Evolutionary conservation across 2,888 invertebrate species (phyloP).

Genomic region (Macaria notata): DNA sequence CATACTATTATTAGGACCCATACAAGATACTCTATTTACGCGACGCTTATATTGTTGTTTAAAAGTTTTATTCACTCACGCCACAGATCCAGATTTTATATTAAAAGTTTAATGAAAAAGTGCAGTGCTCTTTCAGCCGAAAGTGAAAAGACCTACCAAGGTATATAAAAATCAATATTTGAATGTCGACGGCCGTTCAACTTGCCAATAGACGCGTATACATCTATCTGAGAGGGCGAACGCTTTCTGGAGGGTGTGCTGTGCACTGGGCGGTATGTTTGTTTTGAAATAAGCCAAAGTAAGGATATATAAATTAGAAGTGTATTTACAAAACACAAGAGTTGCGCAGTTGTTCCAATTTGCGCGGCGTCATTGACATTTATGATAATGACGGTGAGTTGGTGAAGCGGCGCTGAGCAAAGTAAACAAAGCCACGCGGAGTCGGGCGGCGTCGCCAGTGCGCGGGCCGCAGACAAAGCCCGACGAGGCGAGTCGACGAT

Average conservation of each 20-base stretch:
- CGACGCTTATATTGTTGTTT: too few relatives aligned
- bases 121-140: slow-evolving; percentile 45
- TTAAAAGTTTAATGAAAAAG: slow-evolving; percentile 9
- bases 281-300: slow-evolving; percentile 6
- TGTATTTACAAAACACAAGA: slow-evolving; percentile 11
- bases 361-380: slow-evolving; percentile 34
- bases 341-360: slow-evolving; percentile 33
- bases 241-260: neutral
- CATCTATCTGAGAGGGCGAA: slow-evolving; percentile 4
- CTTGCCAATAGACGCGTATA: slow-evolving; percentile 32
- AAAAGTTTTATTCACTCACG: too few relatives aligned
- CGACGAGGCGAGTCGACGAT: slow-evolving; percentile 71
- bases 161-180: slow-evolving; percentile 51
- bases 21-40: too few relatives aligned
- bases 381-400: slow-evolving; percentile 46
- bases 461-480: slow-evolving; percentile 72
- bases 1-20: too few relatives aligned
- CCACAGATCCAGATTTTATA: too few relatives aligned
- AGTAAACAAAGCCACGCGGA: slow-evolving; percentile 60
- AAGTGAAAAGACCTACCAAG: slow-evolving; percentile 51
- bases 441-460: slow-evolving; percentile 38
- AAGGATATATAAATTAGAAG: slow-evolving; percentile 20
- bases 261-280: neutral
- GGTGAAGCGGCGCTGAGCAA: slow-evolving; percentile 37
- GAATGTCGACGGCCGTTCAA: slow-evolving; percentile 51